Conservation (phyloP, 30 jellyfish, hydroid and myxozoan species). For the Morbakka virulenta region DNA sequence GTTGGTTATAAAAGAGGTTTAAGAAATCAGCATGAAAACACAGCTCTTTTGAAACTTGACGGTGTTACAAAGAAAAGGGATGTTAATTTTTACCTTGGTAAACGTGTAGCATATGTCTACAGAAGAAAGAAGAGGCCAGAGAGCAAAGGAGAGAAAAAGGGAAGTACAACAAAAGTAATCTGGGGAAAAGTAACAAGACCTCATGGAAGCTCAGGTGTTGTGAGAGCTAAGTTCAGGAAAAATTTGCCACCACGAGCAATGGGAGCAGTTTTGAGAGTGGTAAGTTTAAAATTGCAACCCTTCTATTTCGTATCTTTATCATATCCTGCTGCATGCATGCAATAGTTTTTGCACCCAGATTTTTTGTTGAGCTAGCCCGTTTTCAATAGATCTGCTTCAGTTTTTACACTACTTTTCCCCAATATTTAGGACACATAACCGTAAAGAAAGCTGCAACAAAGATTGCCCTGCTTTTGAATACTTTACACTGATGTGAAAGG, state of each 20-base stretch:
- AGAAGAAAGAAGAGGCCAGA: slow-evolving; percentile 71
- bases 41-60: slow-evolving; percentile 79
- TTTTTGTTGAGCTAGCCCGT: too few relatives aligned
- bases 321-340: too few relatives aligned
- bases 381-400: too few relatives aligned
- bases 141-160: slow-evolving; percentile 71
- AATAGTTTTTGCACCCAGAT: not conserved
- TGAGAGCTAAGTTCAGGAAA: slow-evolving; percentile 88
- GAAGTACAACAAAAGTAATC: slow-evolving; percentile 80
- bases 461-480: too few relatives aligned
- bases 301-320: too few relatives aligned
- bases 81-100: slow-evolving; percentile 87
- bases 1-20: slow-evolving; percentile 92
- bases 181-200: slow-evolving; percentile 99
- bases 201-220: slow-evolving; percentile 92
- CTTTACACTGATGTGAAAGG: too few relatives aligned
- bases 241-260: slow-evolving; percentile 96
- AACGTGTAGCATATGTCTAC: slow-evolving; percentile 86
- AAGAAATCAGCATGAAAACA: slow-evolving; percentile 85
- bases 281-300: slow-evolving; percentile 6
- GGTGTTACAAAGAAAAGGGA: slow-evolving; percentile 73
- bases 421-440: too few relatives aligned
- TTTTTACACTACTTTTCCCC: too few relatives aligned
- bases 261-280: slow-evolving; percentile 96
- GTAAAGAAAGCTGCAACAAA: too few relatives aligned